These are phyloP conservation scores for Drosophila melanosoma DNA, from an alignment of 2,888 invertebrate genomes.

Conservation along the genomic window DNA sequence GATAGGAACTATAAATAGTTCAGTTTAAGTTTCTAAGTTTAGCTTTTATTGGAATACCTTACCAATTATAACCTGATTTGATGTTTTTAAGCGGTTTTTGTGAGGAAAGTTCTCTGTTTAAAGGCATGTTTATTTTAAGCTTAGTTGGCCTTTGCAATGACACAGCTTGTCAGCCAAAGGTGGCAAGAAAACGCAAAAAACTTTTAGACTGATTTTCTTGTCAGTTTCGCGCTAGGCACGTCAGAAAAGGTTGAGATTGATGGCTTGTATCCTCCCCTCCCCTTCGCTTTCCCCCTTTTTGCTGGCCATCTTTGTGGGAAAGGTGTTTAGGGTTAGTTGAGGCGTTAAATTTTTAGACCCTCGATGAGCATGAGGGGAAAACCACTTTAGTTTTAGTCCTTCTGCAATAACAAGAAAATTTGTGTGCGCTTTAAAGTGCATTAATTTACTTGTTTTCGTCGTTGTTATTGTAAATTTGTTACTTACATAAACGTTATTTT, in stretches of 20 bases:
- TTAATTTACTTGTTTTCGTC: background rate
- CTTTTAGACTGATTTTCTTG: conserved; percentile 40
- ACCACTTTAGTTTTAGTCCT: conserved; percentile 13
- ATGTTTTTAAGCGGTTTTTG: background rate
- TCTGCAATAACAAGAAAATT: conserved; percentile 1
- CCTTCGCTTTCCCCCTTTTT: too few relatives aligned
- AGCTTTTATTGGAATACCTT: background rate
- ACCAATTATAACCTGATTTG: conserved; percentile 9
- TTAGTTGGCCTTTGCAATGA: conserved; percentile 55
- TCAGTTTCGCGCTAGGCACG: conserved; percentile 26
- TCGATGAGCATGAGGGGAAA: conserved; percentile 30
- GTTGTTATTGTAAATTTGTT: background rate
- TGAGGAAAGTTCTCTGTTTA: conserved; percentile 16
- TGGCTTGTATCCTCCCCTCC: conserved; percentile 14
- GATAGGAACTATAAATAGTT: background rate
- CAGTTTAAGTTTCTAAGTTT: background rate
- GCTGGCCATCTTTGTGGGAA: background rate
- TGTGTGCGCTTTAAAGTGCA: background rate
- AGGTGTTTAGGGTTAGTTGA: conserved; percentile 17
- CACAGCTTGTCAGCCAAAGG: conserved; percentile 50
- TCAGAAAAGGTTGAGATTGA: conserved; percentile 53
- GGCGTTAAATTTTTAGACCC: conserved; percentile 28
- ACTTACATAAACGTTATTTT: background rate
- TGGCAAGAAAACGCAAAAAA: conserved; percentile 22
- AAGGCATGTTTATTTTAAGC: conserved; percentile 65